Base-by-base conservation (phyloP, 2,888 invertebrate genomes). In the Synergus japonicus region DNA sequence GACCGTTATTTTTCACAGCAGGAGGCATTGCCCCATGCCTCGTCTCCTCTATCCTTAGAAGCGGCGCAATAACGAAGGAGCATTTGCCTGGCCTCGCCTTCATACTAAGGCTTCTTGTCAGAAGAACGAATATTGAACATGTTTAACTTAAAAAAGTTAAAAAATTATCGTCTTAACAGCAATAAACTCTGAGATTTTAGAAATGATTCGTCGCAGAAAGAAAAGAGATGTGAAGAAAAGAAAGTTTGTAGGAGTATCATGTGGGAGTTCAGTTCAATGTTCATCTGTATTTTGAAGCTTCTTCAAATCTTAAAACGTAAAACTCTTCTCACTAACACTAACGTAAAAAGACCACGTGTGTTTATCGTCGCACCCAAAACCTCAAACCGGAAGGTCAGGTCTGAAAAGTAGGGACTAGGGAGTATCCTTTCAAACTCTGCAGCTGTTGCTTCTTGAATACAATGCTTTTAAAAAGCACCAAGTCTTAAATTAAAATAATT, bases 371-470 rank as follows among this genome's bases (percentile, higher is more conserved):
- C 69, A 69, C 69, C 49, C 69, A 69, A 69, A 69, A 69, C 69
- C 69, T 15, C 49, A 69, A 69, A 69, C 69, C 69, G 69, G 69
- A 69, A 69, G 69, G 69, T 69, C 69, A 69, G 44, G 69, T 22
- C 29, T 41, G 64, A 15, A 41, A 64, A 64, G 37, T 64, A 41
- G 8, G 7, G 54, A 64, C 18, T 67, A 22, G 46, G 69, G 69
- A 29, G 41, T 37, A 37, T 54, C 29, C 29, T 69, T 69, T 69
- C 69, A 69, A 69, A 49, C 66, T 10, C 8, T 66, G 69, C 18
- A 69, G 64, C 64, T 64, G 64, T 64, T 64, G 64, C 37, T 41
- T 37, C 15, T 64, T 41, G 37, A 69, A 15, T 69, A 44, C 69
- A 49, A 69, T 69, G n/a, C 49, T 69, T 69, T 69, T 29, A 46